phyloP scores from a whole-genome alignment of 2,113 vertebrate species.

The Castor canadensis region DNA sequence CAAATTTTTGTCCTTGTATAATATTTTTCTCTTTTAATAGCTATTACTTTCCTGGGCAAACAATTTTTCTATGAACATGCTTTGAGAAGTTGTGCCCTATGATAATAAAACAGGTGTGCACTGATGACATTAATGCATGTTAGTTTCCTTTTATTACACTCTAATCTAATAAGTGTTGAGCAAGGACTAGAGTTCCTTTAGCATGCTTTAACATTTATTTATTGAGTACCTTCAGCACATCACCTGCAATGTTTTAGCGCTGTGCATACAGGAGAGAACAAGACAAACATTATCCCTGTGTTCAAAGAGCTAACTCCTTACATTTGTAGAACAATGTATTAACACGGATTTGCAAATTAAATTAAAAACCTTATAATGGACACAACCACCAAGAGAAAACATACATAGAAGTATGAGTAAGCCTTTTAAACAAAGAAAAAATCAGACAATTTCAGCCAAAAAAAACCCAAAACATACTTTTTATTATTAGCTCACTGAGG shows the following conservation, averaged over 20 bases:
- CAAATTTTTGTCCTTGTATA: background rate
- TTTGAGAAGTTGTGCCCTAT: background rate
- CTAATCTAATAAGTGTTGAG: background rate
- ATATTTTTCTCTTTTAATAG: background rate
- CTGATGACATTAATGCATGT: background rate
- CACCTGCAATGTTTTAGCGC: background rate
- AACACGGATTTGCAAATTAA: background rate
- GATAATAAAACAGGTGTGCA: background rate
- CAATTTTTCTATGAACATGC: background rate
- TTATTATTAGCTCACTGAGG: background rate
- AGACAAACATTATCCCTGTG: background rate
- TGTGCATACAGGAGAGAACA: background rate
- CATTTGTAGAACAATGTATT: background rate
- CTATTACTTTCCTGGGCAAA: background rate
- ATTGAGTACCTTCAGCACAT: background rate
- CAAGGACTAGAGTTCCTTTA: background rate
- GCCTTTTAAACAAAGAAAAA: background rate
- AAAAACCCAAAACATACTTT: background rate
- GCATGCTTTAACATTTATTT: background rate
- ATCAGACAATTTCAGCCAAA: background rate
- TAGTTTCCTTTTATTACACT: slow-evolving; percentile 8
- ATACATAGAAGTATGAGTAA: background rate
- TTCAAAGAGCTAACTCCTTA: background rate
- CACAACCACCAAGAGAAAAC: background rate
- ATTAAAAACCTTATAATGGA: background rate